Conservation (phyloP, 1,140 invertebrate genomes). For the Brachionus rubens region DNA sequence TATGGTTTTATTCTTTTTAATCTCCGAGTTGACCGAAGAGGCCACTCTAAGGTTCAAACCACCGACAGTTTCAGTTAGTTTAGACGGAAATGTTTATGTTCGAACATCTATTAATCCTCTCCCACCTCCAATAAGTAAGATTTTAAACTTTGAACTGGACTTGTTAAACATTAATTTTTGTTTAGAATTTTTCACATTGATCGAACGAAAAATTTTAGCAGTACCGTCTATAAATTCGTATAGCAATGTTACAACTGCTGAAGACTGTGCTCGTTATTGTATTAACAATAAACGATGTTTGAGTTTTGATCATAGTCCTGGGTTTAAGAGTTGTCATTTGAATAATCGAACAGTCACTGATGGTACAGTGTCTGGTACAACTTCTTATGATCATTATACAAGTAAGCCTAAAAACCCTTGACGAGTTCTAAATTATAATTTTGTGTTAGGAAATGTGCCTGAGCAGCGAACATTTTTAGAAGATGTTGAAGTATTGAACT, state of each 20-base stretch:
- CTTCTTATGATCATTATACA: conserved; percentile 19
- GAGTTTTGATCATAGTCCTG: conserved; percentile 30
- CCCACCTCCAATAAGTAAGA: conserved; percentile 27
- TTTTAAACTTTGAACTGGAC: background rate
- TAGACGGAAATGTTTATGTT: conserved; percentile 24
- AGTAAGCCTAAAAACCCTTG: background rate
- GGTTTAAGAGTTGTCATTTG: background rate
- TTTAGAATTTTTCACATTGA: conserved; percentile 13
- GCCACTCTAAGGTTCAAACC: background rate
- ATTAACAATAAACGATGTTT: conserved; percentile 18
- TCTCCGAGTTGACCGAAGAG: background rate
- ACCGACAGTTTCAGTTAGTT: conserved; percentile 12
- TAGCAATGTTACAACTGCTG: background rate
- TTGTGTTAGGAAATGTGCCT: conserved; percentile 10
- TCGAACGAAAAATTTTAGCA: background rate
- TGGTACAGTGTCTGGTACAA: background rate
- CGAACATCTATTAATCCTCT: background rate
- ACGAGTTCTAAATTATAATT: background rate
- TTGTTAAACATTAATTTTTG: background rate
- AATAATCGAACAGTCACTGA: conserved; percentile 1
- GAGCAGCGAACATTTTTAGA: background rate
- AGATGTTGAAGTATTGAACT: background rate
- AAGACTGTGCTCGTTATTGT: conserved; percentile 19
- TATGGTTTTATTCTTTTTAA: background rate
- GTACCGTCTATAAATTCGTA: background rate